These are phyloP conservation scores for Leptogaster cylindrica DNA, from an alignment of 2,888 invertebrate species.

Conservation along the genomic window DNA sequence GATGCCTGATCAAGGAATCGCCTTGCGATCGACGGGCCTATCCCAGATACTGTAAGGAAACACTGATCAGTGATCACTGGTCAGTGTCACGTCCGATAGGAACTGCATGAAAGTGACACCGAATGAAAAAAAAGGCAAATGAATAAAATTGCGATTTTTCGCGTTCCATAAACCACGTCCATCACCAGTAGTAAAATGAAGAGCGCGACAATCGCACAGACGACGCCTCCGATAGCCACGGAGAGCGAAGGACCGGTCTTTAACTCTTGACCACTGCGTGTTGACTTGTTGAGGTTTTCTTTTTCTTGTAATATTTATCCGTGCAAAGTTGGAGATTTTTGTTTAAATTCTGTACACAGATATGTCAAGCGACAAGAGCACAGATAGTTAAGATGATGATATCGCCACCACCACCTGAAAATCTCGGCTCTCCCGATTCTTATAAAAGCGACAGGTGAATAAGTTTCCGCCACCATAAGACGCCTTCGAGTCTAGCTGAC, in stretches of 20 bases:
- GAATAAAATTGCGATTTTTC: too few relatives aligned
- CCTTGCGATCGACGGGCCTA: too few relatives aligned
- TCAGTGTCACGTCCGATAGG: background rate
- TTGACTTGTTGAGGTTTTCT: conserved; percentile 4
- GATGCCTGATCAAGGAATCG: too few relatives aligned
- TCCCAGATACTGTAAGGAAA: background rate
- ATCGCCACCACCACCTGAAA: conserved; percentile 37
- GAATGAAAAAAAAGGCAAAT: background rate
- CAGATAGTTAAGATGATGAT: conserved; percentile 7
- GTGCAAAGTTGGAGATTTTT: conserved; percentile 32
- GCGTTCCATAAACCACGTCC: background rate
- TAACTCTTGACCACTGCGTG: conserved; percentile 7
- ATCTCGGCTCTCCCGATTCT: conserved; percentile 44
- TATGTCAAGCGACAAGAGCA: conserved; percentile 2
- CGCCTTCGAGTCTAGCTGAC: conserved; percentile 63
- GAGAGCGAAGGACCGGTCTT: conserved; percentile 31
- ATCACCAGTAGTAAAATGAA: conserved; percentile 11
- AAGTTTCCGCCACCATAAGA: conserved; percentile 60
- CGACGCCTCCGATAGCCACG: background rate
- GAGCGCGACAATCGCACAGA: background rate
- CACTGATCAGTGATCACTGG: conserved; percentile 3
- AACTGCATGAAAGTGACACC: conserved; percentile 3
- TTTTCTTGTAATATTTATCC: conserved; percentile 7
- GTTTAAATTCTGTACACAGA: conserved; percentile 2
- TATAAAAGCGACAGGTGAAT: conserved; percentile 59